phyloP scores from a whole-genome alignment of 35 echinoderm and acorn worm species.

The Apostichopus californicus region DNA sequence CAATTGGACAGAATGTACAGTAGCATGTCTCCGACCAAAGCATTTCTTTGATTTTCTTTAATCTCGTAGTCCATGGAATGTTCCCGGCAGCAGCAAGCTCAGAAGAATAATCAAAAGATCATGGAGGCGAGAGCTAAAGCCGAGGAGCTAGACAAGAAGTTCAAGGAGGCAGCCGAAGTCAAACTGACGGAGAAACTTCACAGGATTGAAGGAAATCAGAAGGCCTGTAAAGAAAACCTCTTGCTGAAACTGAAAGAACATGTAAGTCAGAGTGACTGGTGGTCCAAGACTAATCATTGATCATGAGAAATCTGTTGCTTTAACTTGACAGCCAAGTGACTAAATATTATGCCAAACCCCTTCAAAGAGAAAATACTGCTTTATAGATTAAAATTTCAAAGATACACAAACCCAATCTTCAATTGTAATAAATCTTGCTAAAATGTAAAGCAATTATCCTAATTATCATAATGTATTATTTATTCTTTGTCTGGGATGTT shows the following conservation, averaged over 20 bases:
- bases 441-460: too few relatives aligned
- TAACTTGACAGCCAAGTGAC: too few relatives aligned
- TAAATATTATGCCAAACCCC: too few relatives aligned
- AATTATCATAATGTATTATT: too few relatives aligned
- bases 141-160: constrained; percentile 13
- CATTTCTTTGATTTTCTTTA: not conserved
- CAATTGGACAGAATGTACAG: too few relatives aligned
- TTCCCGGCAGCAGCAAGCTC: constrained; percentile 3
- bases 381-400: too few relatives aligned
- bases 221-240: constrained; percentile 19
- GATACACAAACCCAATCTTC: too few relatives aligned
- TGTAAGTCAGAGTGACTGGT: not conserved
- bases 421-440: too few relatives aligned
- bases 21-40: not conserved
- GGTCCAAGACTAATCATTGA: too few relatives aligned
- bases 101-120: constrained; percentile 31
- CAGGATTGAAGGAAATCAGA: constrained; percentile 27
- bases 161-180: not conserved
- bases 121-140: constrained; percentile 14
- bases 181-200: constrained; percentile 27
- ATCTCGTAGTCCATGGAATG: constrained; percentile 35
- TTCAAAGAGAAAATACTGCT: too few relatives aligned
- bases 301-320: too few relatives aligned
- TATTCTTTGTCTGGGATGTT: too few relatives aligned
- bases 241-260: constrained; percentile 43